These are phyloP conservation scores for Nothobranchius furzeri DNA, from an alignment of 2,113 vertebrate species.

Conservation along the genomic window DNA sequence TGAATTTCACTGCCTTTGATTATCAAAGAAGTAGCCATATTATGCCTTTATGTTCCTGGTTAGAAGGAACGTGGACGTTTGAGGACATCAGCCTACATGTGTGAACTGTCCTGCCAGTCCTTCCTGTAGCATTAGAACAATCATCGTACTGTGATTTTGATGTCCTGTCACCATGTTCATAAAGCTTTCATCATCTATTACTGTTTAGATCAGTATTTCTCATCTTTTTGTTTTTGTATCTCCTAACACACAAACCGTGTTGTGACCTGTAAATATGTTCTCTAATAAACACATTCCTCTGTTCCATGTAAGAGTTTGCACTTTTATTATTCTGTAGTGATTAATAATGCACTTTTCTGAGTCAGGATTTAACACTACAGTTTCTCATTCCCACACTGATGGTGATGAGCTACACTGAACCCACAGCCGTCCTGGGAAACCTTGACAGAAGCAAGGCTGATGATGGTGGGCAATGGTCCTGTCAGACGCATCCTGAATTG, in stretches of 20 bases:
- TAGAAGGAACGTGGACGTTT: conserved; percentile 12
- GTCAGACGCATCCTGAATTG: too few species aligned
- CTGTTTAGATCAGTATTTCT: conserved; percentile 23
- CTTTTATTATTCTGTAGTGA: too few species aligned
- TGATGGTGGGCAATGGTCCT: too few species aligned
- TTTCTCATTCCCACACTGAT: too few species aligned
- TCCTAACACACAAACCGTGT: conserved; percentile 38
- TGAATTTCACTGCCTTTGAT: conserved; percentile 36
- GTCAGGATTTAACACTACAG: too few species aligned
- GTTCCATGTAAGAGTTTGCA: background rate
- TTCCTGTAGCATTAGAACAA: conserved; percentile 95
- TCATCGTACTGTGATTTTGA: conserved; percentile 82
- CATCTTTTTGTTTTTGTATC: conserved; percentile 36
- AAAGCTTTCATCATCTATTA: conserved; percentile 18
- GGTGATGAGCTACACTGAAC: too few species aligned
- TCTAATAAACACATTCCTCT: conserved; percentile 74
- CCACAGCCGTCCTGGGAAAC: too few species aligned
- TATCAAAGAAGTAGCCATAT: conserved; percentile 20
- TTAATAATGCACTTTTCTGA: too few species aligned
- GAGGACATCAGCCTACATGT: conserved; percentile 6
- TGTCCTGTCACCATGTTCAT: conserved; percentile 23
- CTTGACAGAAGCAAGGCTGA: too few species aligned
- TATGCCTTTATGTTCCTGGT: background rate
- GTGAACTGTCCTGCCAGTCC: conserved; percentile 74
- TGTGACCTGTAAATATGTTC: conserved; percentile 73